Conservation (phyloP, 2,888 invertebrate genomes). For the Habrosyne pyritoides region DNA sequence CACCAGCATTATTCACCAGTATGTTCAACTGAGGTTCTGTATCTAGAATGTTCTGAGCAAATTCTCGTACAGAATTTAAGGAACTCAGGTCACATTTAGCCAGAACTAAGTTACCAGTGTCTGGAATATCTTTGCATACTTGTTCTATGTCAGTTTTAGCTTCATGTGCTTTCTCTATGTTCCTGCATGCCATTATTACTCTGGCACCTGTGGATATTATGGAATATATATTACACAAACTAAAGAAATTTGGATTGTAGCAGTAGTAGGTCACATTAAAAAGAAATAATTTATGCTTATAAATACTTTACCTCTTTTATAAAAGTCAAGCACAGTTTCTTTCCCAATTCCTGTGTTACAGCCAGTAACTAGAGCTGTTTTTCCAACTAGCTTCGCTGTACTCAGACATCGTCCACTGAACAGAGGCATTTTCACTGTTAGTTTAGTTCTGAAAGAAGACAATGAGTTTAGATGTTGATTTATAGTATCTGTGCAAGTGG, state of each 20-base stretch:
- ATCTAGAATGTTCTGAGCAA: conserved; percentile 79
- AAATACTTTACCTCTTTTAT: conserved; percentile 68
- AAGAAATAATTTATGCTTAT: too few relatives aligned
- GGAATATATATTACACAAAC: conserved; percentile 20
- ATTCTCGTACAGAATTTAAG: conserved; percentile 84
- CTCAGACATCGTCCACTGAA: conserved; percentile 77
- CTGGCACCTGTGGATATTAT: conserved; percentile 69
- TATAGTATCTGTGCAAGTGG: too few relatives aligned
- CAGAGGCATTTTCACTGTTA: conserved; percentile 55
- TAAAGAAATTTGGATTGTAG: too few relatives aligned
- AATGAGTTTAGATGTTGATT: too few relatives aligned
- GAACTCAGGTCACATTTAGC: conserved; percentile 84
- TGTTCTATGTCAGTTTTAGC: conserved; percentile 83
- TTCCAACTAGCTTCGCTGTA: conserved; percentile 80
- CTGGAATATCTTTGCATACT: conserved; percentile 61
- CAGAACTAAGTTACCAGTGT: conserved; percentile 74
- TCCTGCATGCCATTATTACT: conserved; percentile 83
- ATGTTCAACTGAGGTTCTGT: conserved; percentile 85
- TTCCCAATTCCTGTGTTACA: conserved; percentile 77
- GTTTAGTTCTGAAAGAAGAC: neutral
- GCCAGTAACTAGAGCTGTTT: conserved; percentile 80
- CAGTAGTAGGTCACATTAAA: too few relatives aligned
- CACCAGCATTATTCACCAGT: conserved; percentile 88
- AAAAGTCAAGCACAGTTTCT: conserved; percentile 75
- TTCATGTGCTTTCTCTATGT: conserved; percentile 77